Percentiles rank a stretch among this genome's conserved stretches.
phyloP scores from a whole-genome alignment of 2,888 invertebrate genomes.

The Ennomos fuscantarius region DNA sequence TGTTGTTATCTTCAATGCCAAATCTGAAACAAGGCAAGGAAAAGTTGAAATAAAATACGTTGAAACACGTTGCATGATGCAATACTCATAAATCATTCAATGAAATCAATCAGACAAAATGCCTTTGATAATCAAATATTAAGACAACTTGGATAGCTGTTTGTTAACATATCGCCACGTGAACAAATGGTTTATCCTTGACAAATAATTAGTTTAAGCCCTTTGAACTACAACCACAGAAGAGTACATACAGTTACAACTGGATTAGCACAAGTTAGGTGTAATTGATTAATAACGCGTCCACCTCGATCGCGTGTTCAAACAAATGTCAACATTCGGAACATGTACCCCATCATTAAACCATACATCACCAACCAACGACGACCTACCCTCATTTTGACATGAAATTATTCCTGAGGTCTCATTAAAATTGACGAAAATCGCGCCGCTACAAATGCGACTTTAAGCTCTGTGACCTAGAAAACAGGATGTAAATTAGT shows the following conservation, averaged over 20 bases:
- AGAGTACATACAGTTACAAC: too few species aligned
- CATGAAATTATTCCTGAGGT: conserved; percentile 31
- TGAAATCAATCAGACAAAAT: background rate
- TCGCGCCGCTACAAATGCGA: conserved; percentile 29
- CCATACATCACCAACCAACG: conserved; percentile 37
- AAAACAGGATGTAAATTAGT: conserved; percentile 40
- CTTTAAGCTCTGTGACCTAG: conserved; percentile 41
- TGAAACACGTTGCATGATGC: too few species aligned
- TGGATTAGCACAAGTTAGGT: conserved; percentile 12
- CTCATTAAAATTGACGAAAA: conserved; percentile 40
- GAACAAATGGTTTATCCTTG: conserved; percentile 1
- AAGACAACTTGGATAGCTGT: background rate
- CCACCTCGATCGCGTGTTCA: conserved; percentile 51
- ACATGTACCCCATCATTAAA: conserved; percentile 48
- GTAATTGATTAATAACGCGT: conserved; percentile 32
- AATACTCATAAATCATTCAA: background rate
- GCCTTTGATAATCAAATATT: too few species aligned
- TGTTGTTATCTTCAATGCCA: conserved; percentile 12
- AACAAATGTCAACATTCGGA: conserved; percentile 50
- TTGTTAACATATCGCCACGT: background rate
- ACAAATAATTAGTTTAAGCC: conserved; percentile 13
- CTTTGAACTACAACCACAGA: background rate
- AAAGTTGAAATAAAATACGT: too few species aligned
- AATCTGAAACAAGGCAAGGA: conserved; percentile 20
- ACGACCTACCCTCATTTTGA: conserved; percentile 40